phyloP scores from a whole-genome alignment of 2,797 vertebrate species.

The Coregonus sp. region DNA sequence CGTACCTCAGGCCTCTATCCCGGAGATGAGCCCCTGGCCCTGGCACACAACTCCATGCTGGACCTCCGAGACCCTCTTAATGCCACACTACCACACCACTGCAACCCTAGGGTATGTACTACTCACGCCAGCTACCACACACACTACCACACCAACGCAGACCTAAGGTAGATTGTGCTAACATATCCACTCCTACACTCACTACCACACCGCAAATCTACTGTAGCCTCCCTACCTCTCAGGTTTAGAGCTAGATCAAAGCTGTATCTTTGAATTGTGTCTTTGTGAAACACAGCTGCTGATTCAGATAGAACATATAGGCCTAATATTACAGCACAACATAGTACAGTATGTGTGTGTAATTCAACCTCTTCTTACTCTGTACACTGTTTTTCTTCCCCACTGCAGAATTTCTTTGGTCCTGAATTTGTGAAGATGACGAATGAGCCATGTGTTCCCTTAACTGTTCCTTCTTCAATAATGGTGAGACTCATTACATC shows the following conservation, averaged over 20 bases:
- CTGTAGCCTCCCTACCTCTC: too few species aligned
- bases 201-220: too few species aligned
- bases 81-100: constrained; percentile 78
- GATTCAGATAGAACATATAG: too few species aligned
- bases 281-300: too few species aligned
- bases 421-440: constrained; percentile 97
- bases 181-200: too few species aligned
- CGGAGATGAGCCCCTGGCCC: constrained; percentile 72
- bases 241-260: too few species aligned
- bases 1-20: constrained; percentile 64
- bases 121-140: too few species aligned
- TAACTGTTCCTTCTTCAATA: constrained; percentile 90
- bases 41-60: constrained; percentile 77
- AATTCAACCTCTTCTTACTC: neutral
- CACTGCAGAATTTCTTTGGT: constrained; percentile 87
- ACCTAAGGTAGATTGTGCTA: too few species aligned
- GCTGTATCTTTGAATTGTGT: too few species aligned
- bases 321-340: neutral
- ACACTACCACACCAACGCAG: too few species aligned
- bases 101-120: constrained; percentile 84
- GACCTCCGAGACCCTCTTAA: constrained; percentile 75
- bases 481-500: constrained; percentile 78
- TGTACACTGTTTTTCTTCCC: neutral
- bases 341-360: neutral
- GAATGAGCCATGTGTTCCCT: constrained; percentile 83